Conservation (phyloP, 1,140 invertebrate genomes). For the Drosophila varians region DNA sequence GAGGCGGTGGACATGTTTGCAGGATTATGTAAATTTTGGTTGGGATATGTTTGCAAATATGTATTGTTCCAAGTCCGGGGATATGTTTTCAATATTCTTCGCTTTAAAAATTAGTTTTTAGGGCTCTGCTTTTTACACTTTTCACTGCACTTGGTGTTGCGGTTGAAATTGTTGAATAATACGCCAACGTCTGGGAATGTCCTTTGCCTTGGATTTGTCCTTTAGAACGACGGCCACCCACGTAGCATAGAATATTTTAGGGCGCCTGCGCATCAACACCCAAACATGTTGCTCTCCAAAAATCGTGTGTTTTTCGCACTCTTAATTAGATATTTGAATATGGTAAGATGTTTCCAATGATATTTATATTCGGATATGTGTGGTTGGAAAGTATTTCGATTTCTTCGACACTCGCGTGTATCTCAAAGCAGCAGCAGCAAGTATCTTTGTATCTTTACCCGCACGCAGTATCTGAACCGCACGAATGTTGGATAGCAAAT, state of each 20-base stretch:
- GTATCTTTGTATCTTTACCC: conserved; percentile 59
- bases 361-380: conserved; percentile 39
- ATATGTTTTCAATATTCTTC: conserved; percentile 59
- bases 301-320: conserved; percentile 3
- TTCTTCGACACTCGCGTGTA: conserved; percentile 19
- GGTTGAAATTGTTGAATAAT: conserved; percentile 60
- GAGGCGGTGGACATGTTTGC: conserved; percentile 67
- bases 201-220: conserved; percentile 65
- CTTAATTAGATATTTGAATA: conserved; percentile 15
- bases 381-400: not conserved
- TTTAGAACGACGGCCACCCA: conserved; percentile 64
- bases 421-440: conserved; percentile 1
- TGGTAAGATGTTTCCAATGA: conserved; percentile 3
- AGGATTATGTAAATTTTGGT: conserved; percentile 53
- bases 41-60: conserved; percentile 16
- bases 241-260: conserved; percentile 66
- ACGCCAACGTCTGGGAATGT: conserved; percentile 36
- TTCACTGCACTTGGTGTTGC: conserved; percentile 6
- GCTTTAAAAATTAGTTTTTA: not conserved
- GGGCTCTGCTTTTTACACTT: conserved; percentile 13
- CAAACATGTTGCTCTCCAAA: conserved; percentile 71
- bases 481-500: conserved; percentile 70
- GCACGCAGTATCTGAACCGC: too few relatives aligned
- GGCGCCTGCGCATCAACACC: conserved; percentile 65
- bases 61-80: conserved; percentile 23